Percentiles rank a stretch among this genome's conserved stretches.
phyloP scores from a whole-genome alignment of 1,140 invertebrate genomes.

The Cataglyphis hispanica region DNA sequence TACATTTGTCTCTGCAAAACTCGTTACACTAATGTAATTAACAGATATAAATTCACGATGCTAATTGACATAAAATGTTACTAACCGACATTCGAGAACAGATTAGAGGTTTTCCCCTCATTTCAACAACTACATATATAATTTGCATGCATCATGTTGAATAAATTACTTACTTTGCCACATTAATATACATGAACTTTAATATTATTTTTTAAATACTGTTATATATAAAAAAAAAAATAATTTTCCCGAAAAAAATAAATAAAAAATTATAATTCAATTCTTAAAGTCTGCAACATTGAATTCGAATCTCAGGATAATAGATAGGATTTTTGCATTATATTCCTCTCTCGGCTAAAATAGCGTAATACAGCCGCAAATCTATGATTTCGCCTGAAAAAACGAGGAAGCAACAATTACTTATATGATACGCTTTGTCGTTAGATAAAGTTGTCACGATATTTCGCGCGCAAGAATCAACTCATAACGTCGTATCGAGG shows the following conservation, averaged over 20 bases:
- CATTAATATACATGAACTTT: neutral
- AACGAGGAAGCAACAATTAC: neutral
- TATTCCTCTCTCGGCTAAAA: neutral
- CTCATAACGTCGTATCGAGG: slow-evolving; percentile 51
- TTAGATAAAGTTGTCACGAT: slow-evolving; percentile 47
- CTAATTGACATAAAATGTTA: slow-evolving; percentile 45
- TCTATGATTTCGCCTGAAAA: neutral
- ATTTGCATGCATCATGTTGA: neutral
- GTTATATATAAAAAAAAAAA: neutral
- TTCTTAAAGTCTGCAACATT: neutral
- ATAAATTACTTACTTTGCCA: neutral
- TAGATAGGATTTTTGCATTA: neutral
- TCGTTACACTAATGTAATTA: slow-evolving; percentile 47
- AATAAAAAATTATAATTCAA: neutral
- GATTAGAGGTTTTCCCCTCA: neutral
- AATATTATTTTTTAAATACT: neutral
- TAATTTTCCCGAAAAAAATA: neutral
- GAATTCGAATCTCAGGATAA: neutral
- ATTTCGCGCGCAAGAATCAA: slow-evolving; percentile 60
- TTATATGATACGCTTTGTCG: neutral
- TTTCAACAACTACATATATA: neutral
- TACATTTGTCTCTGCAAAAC: slow-evolving; percentile 11
- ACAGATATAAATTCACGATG: slow-evolving; percentile 37
- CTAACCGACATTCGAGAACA: slow-evolving; percentile 17
- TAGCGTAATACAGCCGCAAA: neutral